Conservation (phyloP, 2,888 invertebrate species). For the Esperia sulphurella region DNA sequence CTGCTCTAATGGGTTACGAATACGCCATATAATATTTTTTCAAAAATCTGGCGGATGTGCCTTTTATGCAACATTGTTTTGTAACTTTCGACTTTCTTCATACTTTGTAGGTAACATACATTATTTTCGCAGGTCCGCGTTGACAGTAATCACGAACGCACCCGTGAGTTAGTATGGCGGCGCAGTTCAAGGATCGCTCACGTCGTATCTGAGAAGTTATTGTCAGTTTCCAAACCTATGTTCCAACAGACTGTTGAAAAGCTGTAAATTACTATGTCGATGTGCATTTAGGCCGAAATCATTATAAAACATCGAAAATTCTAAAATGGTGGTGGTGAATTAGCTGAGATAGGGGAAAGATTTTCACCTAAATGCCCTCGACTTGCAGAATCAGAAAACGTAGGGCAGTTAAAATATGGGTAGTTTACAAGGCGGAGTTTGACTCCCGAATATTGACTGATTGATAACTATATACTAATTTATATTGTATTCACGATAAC, state of each 20-base stretch:
- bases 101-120: too few species aligned
- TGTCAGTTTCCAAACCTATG: conserved; percentile 70
- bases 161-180: conserved; percentile 90
- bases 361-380: too few species aligned
- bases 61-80: too few species aligned
- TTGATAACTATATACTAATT: not conserved
- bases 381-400: too few species aligned
- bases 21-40: too few species aligned
- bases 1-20: too few species aligned
- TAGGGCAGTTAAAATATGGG: not conserved
- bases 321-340: too few species aligned
- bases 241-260: conserved; percentile 44
- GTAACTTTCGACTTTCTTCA: not conserved
- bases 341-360: too few species aligned
- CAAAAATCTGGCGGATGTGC: too few species aligned
- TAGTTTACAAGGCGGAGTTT: not conserved
- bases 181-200: conserved; percentile 91
- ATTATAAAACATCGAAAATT: not conserved
- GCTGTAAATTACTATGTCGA: not conserved
- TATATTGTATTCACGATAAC: not conserved
- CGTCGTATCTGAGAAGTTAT: conserved; percentile 89
- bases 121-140: conserved; percentile 84
- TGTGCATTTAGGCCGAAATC: not conserved
- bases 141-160: conserved; percentile 91
- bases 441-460: not conserved